Evolutionary conservation across 2,888 invertebrate species (phyloP), one percentile per base, ranked within the genome.

Genomic region (Erebia aethiops): DNA sequence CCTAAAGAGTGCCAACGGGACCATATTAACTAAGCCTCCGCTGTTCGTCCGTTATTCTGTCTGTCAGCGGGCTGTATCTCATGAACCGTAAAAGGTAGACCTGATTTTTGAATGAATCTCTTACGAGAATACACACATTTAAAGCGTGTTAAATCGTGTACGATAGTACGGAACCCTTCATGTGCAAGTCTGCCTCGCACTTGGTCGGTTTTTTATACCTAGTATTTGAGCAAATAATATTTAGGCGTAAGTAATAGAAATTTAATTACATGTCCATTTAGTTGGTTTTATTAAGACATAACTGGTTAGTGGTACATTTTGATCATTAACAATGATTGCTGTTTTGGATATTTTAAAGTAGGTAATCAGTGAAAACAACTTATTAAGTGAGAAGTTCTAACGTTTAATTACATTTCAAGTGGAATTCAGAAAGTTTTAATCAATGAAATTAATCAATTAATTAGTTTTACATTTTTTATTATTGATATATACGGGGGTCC

Each of bases 341-440:
- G 9, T 16, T 64, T 10, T 26, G 64, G 14, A 2, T 5, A 26
- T 64, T 65, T n/a, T 54, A 65, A 41, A 41, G 54, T n/a, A n/a
- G n/a, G n/a, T 54, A 65, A 65, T 65, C 18, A 65, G 41, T 11
- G 54, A 65, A 35, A 65, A 54, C 13, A 54, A 52, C 18, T 54
- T n/a, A 35, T 21, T 63, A 51, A 11, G 7, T 63, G 7, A 52
- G n/a, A n/a, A 14, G 14, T 51, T 51, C n/a, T n/a, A 14, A 14
- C 14, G 5, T 7, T 51, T 51, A 26, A 0, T 26, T 26, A 26
- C 26, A 26, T 26, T 3, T 26, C 26, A 4, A 26, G 26, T 26
- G 26, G 26, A 26, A 26, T 26, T 26, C 26, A 4, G 0, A 1
- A 26, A 26, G 26, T 26, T 35, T 35, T 26, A 0, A 35, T 35